Evolutionary conservation across 1,140 invertebrate genomes (phyloP), one percentile per base, ranked within the genome.

Genomic region (Drosophila jambulina): DNA sequence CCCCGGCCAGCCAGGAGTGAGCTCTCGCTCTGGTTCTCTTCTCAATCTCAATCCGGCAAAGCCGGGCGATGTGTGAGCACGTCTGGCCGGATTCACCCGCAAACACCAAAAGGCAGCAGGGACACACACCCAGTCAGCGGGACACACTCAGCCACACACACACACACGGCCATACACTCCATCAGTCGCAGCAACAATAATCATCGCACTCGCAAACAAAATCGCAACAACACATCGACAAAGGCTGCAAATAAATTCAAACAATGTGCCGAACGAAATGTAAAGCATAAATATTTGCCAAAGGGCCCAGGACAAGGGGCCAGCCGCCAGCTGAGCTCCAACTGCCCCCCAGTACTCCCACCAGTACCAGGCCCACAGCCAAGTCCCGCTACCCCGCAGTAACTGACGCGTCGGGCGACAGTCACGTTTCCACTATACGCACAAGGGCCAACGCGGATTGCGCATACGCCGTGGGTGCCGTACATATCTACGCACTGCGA

Each of bases 281-380:
- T 88, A 84, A 84, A 88, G 80, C 85, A 90, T 90, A 85, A 90
- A 90, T 90, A 90, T 90, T 90, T 90, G 85, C 81, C 57, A 90
- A 90, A 90, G 85, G 75, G 81, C 49, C 70, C 74, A 74, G 65
- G 54, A 71, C 67, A 53, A 19, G 36, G 27, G 34, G 45, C 36
- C 56, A 42, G 21, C 74, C 85, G 21, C 74, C 85, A 90, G 85
- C 85, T 88, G 85, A 90, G 85, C 71, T 40, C 46, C 46, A 23
- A 15, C 38, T 23, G 23, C 13, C 15, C 34, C 46, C 36, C 23
- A 17, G 19, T 15, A 8, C 38, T 25, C 45, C 61, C 19, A 23
- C 13, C n/a, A 51, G 27, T 13, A 8, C 49, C 49, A 42, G 4
- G 10, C 25, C 34, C 36, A 34, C 4, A 42, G 60, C n/a, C 25